Percentiles rank a stretch among this genome's conserved stretches.
phyloP scores from a whole-genome alignment of 1,140 invertebrate species.

The Bombus waltoni region DNA sequence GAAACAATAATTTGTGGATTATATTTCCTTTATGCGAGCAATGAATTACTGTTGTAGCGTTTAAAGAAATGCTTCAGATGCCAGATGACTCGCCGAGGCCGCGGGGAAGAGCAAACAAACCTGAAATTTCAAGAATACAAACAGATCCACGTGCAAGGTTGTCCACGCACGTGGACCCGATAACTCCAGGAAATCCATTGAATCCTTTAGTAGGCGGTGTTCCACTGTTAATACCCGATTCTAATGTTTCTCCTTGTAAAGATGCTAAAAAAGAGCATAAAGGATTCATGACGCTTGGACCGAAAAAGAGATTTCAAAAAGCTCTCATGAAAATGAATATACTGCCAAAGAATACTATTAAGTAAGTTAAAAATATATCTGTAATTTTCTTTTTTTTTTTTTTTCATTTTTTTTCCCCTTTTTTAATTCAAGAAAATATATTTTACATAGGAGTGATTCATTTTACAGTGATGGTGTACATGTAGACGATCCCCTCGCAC shows the following conservation, averaged over 20 bases:
- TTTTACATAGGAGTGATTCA: constrained; percentile 19
- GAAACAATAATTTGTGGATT: constrained; percentile 11
- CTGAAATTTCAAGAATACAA: constrained; percentile 85
- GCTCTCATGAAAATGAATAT: constrained; percentile 96
- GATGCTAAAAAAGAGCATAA: constrained; percentile 89
- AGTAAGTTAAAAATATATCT: constrained; percentile 79
- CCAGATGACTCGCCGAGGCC: constrained; percentile 92
- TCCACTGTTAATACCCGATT: constrained; percentile 76
- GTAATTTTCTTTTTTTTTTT: too few species aligned
- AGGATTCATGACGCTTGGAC: constrained; percentile 94
- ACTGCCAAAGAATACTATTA: constrained; percentile 92
- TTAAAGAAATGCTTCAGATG: constrained; percentile 93
- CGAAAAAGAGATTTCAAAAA: constrained; percentile 92
- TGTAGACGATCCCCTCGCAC: constrained; percentile 83
- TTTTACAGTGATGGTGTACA: constrained; percentile 83
- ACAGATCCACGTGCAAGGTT: constrained; percentile 87
- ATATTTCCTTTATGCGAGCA: constrained; percentile 29
- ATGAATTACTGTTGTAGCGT: constrained; percentile 81
- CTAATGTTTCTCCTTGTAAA: constrained; percentile 79
- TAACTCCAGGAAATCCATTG: constrained; percentile 77
- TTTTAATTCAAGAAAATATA: not conserved
- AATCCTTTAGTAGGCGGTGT: constrained; percentile 77
- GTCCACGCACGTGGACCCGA: constrained; percentile 84
- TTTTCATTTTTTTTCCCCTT: not conserved
- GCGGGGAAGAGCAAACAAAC: constrained; percentile 84